Percentiles rank a stretch among this genome's conserved stretches.
Conservation (phyloP, 2,888 invertebrate species). For the Helicoverpa assulta region DNA sequence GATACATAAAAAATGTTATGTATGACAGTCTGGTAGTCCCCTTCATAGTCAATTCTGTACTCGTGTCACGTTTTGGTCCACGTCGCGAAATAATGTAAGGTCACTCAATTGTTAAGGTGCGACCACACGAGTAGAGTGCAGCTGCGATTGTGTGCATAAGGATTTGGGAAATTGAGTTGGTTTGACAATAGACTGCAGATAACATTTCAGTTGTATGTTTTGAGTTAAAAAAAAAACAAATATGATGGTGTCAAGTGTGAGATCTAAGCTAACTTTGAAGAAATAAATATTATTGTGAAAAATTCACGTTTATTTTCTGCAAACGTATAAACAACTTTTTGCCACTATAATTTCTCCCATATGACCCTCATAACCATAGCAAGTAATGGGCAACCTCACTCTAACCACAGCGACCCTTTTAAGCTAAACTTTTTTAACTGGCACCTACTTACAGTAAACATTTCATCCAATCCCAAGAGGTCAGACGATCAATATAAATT, state of each 20-base stretch:
- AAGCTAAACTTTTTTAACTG: conserved; percentile 29
- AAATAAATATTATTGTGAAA: no score
- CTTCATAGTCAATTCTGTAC: conserved; percentile 59
- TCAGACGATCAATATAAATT: conserved; percentile 40
- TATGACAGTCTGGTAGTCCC: conserved; percentile 65
- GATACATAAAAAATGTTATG: conserved; percentile 63
- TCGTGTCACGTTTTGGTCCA: conserved; percentile 71
- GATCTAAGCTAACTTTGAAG: no score
- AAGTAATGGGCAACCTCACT: conserved; percentile 15
- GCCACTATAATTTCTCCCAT: neutral
- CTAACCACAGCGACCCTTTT: conserved; percentile 18
- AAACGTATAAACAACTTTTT: no score
- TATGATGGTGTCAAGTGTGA: no score
- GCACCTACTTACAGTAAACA: conserved; percentile 17
- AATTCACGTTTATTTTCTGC: neutral
- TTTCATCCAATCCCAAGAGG: conserved; percentile 30
- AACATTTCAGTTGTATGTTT: no score
- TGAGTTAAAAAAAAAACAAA: no score
- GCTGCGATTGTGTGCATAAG: neutral
- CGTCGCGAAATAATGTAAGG: conserved; percentile 70
- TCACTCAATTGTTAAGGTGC: conserved; percentile 68
- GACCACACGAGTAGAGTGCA: conserved; percentile 25
- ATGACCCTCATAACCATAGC: conserved; percentile 16
- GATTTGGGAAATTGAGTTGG: neutral
- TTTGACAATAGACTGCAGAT: no score